A percentile compares a stretch with the other conserved stretches of the same genome.
phyloP scores from a whole-genome alignment of 2,888 invertebrate species.

The Melinaea menophilus region DNA sequence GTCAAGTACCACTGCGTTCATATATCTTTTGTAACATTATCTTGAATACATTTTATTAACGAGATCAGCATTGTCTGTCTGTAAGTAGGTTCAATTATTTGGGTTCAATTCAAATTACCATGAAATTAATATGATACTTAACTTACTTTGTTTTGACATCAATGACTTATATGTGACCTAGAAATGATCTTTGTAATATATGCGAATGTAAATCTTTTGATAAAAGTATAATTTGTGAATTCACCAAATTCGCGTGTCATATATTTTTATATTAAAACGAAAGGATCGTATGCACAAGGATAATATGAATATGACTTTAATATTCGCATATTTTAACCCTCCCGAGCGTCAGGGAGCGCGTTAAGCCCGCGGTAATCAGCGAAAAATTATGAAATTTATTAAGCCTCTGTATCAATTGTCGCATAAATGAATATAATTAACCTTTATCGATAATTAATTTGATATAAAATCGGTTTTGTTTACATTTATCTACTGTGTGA shows the following conservation, averaged over 20 bases:
- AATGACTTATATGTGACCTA: too few species aligned
- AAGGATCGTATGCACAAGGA: neutral
- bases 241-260: neutral
- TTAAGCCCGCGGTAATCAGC: constrained; percentile 22
- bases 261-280: neutral
- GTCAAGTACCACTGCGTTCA: too few species aligned
- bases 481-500: constrained; percentile 2
- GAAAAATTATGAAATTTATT: constrained; percentile 26
- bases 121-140: too few species aligned
- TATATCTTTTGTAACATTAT: too few species aligned
- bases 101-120: too few species aligned
- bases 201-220: too few species aligned
- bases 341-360: constrained; percentile 13
- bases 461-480: constrained; percentile 1
- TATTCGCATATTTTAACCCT: constrained; percentile 23
- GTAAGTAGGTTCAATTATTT: too few species aligned
- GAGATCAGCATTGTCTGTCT: too few species aligned
- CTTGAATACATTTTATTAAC: too few species aligned
- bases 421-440: constrained; percentile 12
- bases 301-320: constrained; percentile 10
- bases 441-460: constrained; percentile 10
- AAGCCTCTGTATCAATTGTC: constrained; percentile 21
- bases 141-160: too few species aligned
- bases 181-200: too few species aligned
- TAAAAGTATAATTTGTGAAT: neutral